Percentiles rank a stretch among this genome's conserved stretches.
Conservation (phyloP, 2,888 invertebrate genomes). For the Pinctada fucata region DNA sequence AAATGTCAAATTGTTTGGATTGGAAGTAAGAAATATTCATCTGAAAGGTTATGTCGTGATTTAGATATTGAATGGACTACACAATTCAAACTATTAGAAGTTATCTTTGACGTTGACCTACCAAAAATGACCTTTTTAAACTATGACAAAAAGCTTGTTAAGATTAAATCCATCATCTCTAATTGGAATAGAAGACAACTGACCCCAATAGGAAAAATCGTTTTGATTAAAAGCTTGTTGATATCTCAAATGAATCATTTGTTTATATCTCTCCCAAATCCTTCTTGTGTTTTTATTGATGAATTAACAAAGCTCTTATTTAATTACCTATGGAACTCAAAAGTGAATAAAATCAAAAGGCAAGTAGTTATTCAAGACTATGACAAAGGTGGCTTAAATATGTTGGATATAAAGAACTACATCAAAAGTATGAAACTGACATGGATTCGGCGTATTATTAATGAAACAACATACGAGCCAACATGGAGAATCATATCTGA, state of each 20-base stretch:
- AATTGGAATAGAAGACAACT: neutral
- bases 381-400: too few species aligned
- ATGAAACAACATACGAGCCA: too few species aligned
- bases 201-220: slow-evolving; percentile 10
- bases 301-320: too few species aligned
- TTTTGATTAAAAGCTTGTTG: neutral
- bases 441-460: too few species aligned
- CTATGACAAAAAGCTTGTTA: slow-evolving; percentile 1
- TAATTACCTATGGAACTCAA: too few species aligned
- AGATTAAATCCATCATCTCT: neutral
- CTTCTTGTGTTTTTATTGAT: neutral
- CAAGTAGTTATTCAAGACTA: too few species aligned
- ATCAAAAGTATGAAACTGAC: too few species aligned
- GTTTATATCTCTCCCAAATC: slow-evolving; percentile 11
- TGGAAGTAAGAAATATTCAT: slow-evolving; percentile 14
- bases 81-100: slow-evolving; percentile 3
- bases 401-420: too few species aligned
- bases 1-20: slow-evolving; percentile 17
- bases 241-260: slow-evolving; percentile 5
- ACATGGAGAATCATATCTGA: too few species aligned
- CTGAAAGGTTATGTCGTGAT: neutral
- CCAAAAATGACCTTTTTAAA: neutral
- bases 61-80: neutral
- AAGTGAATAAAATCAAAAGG: too few species aligned
- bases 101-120: slow-evolving; percentile 10